A percentile compares a stretch with the other conserved stretches of the same genome.
Evolutionary conservation across 2,888 invertebrate genomes (phyloP).

Genomic region (Anaspis maculata): DNA sequence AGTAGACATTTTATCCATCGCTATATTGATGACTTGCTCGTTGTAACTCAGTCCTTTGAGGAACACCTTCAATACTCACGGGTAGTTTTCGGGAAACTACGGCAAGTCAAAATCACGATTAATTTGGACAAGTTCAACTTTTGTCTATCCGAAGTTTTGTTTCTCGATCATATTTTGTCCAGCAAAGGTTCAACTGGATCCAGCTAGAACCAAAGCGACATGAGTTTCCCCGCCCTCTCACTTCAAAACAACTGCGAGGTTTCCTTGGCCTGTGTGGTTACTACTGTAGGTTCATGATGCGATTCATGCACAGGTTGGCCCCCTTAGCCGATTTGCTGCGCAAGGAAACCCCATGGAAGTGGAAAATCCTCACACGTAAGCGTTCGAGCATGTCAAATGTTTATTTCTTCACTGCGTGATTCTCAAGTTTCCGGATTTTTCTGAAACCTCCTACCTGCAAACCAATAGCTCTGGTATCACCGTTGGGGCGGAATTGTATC

Average conservation of each 20-base stretch:
- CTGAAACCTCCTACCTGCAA: not conserved
- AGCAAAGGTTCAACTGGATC: too few relatives aligned
- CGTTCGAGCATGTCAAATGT: not conserved
- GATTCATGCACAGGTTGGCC: not conserved
- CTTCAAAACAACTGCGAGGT: not conserved
- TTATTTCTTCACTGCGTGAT: not conserved
- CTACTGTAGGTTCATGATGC: not conserved
- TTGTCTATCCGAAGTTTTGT: not conserved
- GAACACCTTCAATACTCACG: not conserved
- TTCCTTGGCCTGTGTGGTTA: not conserved
- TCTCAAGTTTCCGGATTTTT: not conserved
- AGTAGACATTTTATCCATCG: conserved; percentile 1
- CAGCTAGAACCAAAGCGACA: too few relatives aligned
- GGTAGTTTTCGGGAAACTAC: not conserved
- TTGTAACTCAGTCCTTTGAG: not conserved
- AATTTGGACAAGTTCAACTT: not conserved
- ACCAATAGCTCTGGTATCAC: not conserved
- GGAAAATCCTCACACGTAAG: not conserved
- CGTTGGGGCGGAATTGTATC: not conserved
- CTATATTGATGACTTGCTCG: not conserved
- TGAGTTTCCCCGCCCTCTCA: not conserved
- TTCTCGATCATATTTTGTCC: not conserved
- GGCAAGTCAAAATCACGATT: not conserved
- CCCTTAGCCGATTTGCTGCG: not conserved
- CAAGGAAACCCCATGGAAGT: not conserved